A percentile compares a stretch with the other conserved stretches of the same genome.
These are phyloP conservation scores for Arnoldichthys spilopterus DNA, from an alignment of 2,797 vertebrate species.

Conservation along the genomic window DNA sequence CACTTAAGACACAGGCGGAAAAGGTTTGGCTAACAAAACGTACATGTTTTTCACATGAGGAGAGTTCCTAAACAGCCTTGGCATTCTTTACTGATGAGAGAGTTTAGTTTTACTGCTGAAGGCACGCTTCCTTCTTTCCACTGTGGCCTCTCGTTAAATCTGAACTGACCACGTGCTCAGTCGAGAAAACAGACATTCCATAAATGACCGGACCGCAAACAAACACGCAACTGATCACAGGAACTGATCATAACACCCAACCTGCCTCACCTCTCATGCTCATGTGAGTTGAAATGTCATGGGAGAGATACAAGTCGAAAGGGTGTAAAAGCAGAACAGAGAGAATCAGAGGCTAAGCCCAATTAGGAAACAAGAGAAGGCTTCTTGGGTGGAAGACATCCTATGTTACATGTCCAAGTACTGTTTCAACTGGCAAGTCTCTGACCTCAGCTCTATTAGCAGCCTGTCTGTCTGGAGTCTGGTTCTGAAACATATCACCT, in stretches of 20 bases:
- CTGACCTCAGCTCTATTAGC: constrained; percentile 18
- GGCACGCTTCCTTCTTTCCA: constrained; percentile 9
- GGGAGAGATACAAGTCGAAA: neutral
- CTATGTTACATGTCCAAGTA: constrained; percentile 43
- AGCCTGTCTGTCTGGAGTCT: constrained; percentile 3
- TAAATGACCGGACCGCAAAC: constrained; percentile 8
- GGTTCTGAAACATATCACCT: neutral
- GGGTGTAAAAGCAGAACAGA: constrained; percentile 13
- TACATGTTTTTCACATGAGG: constrained; percentile 39
- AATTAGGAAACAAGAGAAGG: constrained; percentile 53
- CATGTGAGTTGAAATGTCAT: too few species aligned
- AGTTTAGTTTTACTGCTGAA: constrained; percentile 1
- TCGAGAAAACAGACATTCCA: constrained; percentile 17
- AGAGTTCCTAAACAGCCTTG: constrained; percentile 38
- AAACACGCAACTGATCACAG: neutral
- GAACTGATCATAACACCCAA: neutral
- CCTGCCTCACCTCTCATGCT: too few species aligned
- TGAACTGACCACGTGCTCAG: constrained; percentile 5
- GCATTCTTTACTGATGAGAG: constrained; percentile 39
- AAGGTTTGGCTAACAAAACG: neutral
- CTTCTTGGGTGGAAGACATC: constrained; percentile 44
- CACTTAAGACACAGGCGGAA: neutral
- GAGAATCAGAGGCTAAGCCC: neutral
- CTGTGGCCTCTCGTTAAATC: constrained; percentile 16
- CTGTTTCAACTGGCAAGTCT: constrained; percentile 33